These are phyloP conservation scores for Amphipyra tragopoginis DNA, from an alignment of 2,888 invertebrate genomes.

Conservation along the genomic window DNA sequence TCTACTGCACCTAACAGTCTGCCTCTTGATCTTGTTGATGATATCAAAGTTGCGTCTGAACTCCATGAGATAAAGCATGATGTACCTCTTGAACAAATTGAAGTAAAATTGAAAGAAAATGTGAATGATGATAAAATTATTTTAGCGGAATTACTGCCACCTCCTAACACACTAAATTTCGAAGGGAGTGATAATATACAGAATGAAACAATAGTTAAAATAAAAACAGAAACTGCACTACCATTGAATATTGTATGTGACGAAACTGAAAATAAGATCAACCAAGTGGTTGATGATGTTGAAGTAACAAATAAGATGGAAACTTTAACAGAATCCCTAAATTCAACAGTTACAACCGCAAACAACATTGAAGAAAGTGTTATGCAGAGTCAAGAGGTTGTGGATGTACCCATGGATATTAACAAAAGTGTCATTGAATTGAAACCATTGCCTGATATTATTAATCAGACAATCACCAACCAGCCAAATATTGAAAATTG, in stretches of 20 bases:
- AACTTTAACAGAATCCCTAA: slow-evolving; percentile 8
- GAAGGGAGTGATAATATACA: slow-evolving; percentile 9
- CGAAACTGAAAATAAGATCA: slow-evolving; percentile 3
- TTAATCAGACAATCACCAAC: slow-evolving; percentile 53
- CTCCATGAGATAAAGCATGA: slow-evolving; percentile 17
- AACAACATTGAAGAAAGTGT: slow-evolving; percentile 5
- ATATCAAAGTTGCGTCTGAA: slow-evolving; percentile 18
- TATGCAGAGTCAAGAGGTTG: background rate
- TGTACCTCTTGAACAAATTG: slow-evolving; percentile 9
- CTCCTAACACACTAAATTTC: background rate
- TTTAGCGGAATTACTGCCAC: background rate
- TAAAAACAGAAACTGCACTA: slow-evolving; percentile 4
- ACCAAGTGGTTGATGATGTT: slow-evolving; percentile 2
- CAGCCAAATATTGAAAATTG: slow-evolving; percentile 16
- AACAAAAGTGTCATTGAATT: slow-evolving; percentile 49
- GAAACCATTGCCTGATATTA: slow-evolving; percentile 58
- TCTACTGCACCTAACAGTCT: slow-evolving; percentile 1
- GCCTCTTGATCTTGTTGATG: slow-evolving; percentile 41
- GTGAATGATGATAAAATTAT: slow-evolving; percentile 4
- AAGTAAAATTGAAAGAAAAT: slow-evolving; percentile 11
- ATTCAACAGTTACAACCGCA: slow-evolving; percentile 15
- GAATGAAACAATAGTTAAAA: slow-evolving; percentile 1
- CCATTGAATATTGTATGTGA: slow-evolving; percentile 3
- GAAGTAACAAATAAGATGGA: slow-evolving; percentile 9
- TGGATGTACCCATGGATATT: slow-evolving; percentile 50